A percentile compares a stretch with the other conserved stretches of the same genome.
Conservation (phyloP, 2,113 vertebrate species). For the Tetraodon nigroviridis region DNA sequence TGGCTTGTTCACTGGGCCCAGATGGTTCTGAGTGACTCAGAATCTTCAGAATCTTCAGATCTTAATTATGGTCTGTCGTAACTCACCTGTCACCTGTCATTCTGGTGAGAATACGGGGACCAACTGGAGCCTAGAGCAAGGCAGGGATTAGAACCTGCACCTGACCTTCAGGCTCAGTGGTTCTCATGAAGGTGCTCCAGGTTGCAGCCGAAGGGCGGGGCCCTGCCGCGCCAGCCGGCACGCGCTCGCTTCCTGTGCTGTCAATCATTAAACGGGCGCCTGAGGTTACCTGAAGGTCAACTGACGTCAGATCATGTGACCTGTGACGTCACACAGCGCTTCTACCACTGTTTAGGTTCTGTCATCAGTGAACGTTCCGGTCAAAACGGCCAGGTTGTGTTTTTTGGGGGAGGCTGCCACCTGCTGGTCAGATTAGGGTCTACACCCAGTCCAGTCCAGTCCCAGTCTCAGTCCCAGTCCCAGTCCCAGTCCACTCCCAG, state of each 20-base stretch:
- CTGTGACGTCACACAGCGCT: background rate
- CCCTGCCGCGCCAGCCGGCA: background rate
- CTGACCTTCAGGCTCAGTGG: background rate
- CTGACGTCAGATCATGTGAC: background rate
- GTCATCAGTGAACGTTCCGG: too few relatives aligned
- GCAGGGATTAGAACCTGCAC: background rate
- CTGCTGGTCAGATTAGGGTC: background rate
- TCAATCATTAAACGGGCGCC: background rate
- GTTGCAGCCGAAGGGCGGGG: background rate
- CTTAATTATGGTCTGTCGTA: slow-evolving; percentile 29
- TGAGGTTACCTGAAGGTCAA: slow-evolving; percentile 2
- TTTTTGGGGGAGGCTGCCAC: slow-evolving; percentile 6
- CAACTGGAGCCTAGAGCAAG: background rate
- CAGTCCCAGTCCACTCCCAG: too few relatives aligned
- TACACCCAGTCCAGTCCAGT: background rate
- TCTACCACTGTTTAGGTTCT: too few relatives aligned
- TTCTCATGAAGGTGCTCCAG: background rate
- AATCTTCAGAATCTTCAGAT: slow-evolving; percentile 25
- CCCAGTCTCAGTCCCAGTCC: too few relatives aligned
- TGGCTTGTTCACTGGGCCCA: background rate
- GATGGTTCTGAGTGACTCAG: slow-evolving; percentile 12
- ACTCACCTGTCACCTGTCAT: slow-evolving; percentile 31
- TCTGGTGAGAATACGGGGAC: background rate
- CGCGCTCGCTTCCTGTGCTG: slow-evolving; percentile 6
- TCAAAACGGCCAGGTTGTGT: background rate